phyloP scores from a whole-genome alignment of 2,888 invertebrate genomes.

The Drosophila histrio region DNA sequence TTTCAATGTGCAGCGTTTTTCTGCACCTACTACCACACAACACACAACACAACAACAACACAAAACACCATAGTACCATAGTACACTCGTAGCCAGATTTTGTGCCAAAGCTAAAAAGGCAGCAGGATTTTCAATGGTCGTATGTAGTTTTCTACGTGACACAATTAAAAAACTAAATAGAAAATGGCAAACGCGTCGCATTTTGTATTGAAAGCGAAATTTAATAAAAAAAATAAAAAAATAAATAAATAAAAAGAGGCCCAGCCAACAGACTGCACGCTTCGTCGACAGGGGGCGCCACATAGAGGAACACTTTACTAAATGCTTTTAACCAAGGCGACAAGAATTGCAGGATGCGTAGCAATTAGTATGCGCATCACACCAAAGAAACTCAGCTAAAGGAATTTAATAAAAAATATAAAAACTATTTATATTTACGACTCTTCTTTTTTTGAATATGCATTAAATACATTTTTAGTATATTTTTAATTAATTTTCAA shows the following conservation, averaged over 20 bases:
- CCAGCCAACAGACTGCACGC: constrained; percentile 44
- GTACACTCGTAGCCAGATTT: constrained; percentile 33
- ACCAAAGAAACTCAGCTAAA: background rate
- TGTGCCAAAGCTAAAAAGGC: constrained; percentile 58
- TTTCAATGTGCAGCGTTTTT: constrained; percentile 61
- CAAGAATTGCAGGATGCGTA: constrained; percentile 5
- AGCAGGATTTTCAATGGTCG: constrained; percentile 65
- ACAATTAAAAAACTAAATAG: constrained; percentile 80
- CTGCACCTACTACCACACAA: constrained; percentile 30
- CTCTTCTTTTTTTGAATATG: background rate
- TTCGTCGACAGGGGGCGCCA: constrained; percentile 58
- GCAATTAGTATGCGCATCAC: constrained; percentile 50
- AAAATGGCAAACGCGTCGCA: constrained; percentile 49
- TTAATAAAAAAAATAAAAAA: constrained; percentile 53
- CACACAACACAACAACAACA: constrained; percentile 14
- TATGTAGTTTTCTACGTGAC: constrained; percentile 75
- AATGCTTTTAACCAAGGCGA: constrained; percentile 43
- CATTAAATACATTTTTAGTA: background rate
- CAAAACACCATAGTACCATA: constrained; percentile 31
- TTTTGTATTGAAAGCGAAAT: constrained; percentile 75
- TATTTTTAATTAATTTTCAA: background rate
- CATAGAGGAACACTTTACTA: constrained; percentile 1
- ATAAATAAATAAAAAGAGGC: constrained; percentile 28
- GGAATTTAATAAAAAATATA: background rate
- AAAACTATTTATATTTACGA: background rate